A percentile compares a stretch with the other conserved stretches of the same genome.
Conservation (phyloP, 2,888 invertebrate species). For the Apodemia duryi region DNA sequence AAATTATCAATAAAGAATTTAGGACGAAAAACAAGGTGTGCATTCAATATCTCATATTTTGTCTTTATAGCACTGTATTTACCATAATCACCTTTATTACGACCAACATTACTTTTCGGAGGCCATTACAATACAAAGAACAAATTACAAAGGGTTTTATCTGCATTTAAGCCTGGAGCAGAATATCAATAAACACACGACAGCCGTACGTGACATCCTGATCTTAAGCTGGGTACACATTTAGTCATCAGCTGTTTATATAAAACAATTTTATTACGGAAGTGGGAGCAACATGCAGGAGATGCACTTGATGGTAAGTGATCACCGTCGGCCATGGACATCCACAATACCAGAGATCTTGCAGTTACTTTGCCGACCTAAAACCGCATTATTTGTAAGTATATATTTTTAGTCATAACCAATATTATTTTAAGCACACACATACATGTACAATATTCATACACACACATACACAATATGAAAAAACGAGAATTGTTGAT, state of each 20-base stretch:
- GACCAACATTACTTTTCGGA: constrained; percentile 4
- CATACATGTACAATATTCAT: too few relatives aligned
- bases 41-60: neutral
- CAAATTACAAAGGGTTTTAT: constrained; percentile 28
- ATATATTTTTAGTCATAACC: neutral
- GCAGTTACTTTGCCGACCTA: too few relatives aligned
- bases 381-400: neutral
- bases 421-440: too few relatives aligned
- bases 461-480: too few relatives aligned
- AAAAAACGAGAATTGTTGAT: too few relatives aligned
- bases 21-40: neutral
- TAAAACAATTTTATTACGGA: too few relatives aligned
- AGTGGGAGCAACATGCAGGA: too few relatives aligned
- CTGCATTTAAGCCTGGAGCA: constrained; percentile 28
- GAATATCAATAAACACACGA: constrained; percentile 31
- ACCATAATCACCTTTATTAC: constrained; percentile 6
- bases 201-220: constrained; percentile 25
- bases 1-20: too few relatives aligned
- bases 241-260: neutral
- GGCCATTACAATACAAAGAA: constrained; percentile 15
- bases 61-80: neutral
- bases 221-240: constrained; percentile 24
- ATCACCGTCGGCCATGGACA: too few relatives aligned
- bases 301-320: too few relatives aligned
- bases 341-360: too few relatives aligned